These are phyloP conservation scores for Tiliacea citrago DNA, from an alignment of 2,888 invertebrate genomes.

Conservation along the genomic window DNA sequence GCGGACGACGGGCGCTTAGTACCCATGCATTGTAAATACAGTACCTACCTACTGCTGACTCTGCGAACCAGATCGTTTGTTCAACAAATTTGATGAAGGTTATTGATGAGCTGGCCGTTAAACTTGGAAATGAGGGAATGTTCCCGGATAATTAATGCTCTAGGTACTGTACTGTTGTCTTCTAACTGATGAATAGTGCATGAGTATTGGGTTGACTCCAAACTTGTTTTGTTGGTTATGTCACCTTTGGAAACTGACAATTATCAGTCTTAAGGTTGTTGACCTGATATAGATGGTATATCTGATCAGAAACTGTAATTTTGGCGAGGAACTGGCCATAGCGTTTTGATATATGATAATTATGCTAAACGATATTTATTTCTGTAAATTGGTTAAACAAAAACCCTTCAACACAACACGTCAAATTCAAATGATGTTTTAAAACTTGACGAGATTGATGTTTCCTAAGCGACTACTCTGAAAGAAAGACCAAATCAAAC, in stretches of 20 bases:
- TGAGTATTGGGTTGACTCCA: slow-evolving; percentile 23
- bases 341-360: background rate
- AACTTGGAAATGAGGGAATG: slow-evolving; percentile 65
- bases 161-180: slow-evolving; percentile 46
- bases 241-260: background rate
- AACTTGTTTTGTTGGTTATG: slow-evolving; percentile 11
- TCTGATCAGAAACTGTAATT: background rate
- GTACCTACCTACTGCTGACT: slow-evolving; percentile 48
- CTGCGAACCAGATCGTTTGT: slow-evolving; percentile 67
- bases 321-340: background rate
- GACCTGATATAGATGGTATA: no score
- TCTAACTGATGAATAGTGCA: slow-evolving; percentile 53
- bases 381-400: no score
- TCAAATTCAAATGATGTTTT: no score
- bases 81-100: slow-evolving; percentile 73
- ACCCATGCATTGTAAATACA: slow-evolving; percentile 64
- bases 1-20: slow-evolving; percentile 51
- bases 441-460: no score
- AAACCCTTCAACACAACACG: no score
- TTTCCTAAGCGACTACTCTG: no score
- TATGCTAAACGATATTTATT: no score
- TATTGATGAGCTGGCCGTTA: slow-evolving; percentile 74
- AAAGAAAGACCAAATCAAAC: no score
- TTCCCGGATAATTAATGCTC: slow-evolving; percentile 59
- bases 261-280: background rate